Percentiles rank a stretch among this genome's conserved stretches.
These are phyloP conservation scores for Myiothlypis coronata DNA, from an alignment of 2,797 vertebrate genomes.

Conservation along the genomic window DNA sequence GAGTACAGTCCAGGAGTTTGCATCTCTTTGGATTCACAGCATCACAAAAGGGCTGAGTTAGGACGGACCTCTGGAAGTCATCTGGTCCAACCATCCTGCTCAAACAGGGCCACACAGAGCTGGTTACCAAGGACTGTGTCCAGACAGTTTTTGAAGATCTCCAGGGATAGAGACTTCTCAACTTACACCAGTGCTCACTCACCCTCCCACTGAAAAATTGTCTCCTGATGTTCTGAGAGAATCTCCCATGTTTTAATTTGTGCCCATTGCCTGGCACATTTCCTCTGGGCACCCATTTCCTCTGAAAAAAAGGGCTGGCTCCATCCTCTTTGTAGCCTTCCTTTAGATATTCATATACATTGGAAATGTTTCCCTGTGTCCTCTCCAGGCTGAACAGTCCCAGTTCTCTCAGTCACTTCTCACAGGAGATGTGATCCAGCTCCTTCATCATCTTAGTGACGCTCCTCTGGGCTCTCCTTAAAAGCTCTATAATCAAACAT, in stretches of 20 bases:
- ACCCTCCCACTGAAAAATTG: background rate
- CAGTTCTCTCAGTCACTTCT: background rate
- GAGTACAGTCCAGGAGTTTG: background rate
- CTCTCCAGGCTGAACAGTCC: background rate
- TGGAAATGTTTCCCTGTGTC: background rate
- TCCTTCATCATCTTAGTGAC: background rate
- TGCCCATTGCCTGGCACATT: background rate
- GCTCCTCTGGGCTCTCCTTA: background rate
- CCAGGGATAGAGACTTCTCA: background rate
- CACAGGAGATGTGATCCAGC: background rate
- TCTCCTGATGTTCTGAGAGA: background rate
- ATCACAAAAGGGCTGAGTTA: background rate
- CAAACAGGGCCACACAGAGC: background rate
- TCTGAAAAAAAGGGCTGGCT: background rate
- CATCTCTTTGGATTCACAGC: background rate
- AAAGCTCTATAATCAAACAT: background rate
- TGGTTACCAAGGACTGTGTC: background rate
- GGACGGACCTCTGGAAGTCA: background rate
- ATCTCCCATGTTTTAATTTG: rapidly evolving
- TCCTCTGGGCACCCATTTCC: background rate
- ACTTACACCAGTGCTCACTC: background rate
- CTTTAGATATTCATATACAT: background rate
- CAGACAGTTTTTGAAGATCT: background rate
- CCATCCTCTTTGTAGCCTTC: background rate
- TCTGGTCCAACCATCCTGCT: background rate